phyloP scores from a whole-genome alignment of 2,113 vertebrate species.

The Stercorarius parasiticus region DNA sequence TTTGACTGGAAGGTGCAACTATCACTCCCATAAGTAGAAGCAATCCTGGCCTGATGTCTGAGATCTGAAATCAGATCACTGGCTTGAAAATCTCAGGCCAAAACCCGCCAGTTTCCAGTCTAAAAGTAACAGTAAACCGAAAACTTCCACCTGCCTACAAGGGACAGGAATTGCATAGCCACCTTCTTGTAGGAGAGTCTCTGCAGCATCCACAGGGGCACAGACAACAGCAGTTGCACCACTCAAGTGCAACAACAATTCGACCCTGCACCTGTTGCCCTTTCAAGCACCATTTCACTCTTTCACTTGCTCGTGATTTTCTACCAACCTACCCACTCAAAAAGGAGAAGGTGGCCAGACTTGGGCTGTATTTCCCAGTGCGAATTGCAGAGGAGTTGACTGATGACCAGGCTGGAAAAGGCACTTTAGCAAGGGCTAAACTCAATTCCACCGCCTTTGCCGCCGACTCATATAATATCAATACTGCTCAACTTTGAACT shows the following conservation, averaged over 20 bases:
- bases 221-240: background rate
- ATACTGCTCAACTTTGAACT: background rate
- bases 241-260: no score
- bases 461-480: background rate
- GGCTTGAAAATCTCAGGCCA: background rate
- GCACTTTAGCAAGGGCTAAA: background rate
- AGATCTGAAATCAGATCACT: background rate
- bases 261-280: fast-evolving
- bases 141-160: background rate
- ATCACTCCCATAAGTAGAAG: background rate
- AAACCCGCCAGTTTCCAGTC: background rate
- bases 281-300: background rate
- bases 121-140: background rate
- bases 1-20: background rate
- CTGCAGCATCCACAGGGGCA: background rate
- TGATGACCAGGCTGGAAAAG: background rate
- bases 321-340: background rate
- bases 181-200: background rate
- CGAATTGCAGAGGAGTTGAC: background rate
- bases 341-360: background rate
- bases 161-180: background rate
- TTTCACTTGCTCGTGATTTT: background rate
- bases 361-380: background rate
- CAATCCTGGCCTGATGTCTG: background rate
- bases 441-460: background rate